A percentile compares a stretch with the other conserved stretches of the same genome.
Conservation (phyloP, 2,113 vertebrate species). For the Sinosuthora webbiana region DNA sequence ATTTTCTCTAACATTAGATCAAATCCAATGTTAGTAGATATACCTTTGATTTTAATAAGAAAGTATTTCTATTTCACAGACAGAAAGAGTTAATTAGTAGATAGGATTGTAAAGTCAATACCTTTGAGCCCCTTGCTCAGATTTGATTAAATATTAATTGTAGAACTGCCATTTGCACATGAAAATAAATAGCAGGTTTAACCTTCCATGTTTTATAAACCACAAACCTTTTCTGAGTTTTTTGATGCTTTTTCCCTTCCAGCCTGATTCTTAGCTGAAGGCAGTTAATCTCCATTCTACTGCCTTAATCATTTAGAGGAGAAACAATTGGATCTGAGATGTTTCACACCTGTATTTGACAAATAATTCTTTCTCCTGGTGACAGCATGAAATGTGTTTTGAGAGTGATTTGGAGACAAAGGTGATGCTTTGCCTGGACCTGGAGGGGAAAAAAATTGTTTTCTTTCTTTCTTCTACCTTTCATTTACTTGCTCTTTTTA, state of each 20-base stretch:
- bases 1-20: slow-evolving; percentile 9
- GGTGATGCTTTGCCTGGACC: neutral
- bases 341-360: neutral
- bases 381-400: neutral
- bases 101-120: neutral
- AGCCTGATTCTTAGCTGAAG: neutral
- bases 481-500: neutral
- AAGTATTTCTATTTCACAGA: neutral
- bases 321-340: neutral
- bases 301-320: neutral
- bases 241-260: neutral
- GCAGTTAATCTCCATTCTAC: neutral
- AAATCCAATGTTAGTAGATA: neutral
- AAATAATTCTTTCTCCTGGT: neutral
- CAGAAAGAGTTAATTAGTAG: neutral
- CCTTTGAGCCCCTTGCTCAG: neutral
- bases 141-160: slow-evolving; percentile 31
- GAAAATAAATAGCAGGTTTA: neutral
- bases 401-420: neutral
- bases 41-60: slow-evolving; percentile 8
- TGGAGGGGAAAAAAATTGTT: neutral
- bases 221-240: neutral
- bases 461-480: neutral
- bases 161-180: neutral
- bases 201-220: neutral